Evolutionary conservation across 2,113 vertebrate species (phyloP), one percentile per base, ranked within the genome.

Genomic region (Paracanthobrama guichenoti): DNA sequence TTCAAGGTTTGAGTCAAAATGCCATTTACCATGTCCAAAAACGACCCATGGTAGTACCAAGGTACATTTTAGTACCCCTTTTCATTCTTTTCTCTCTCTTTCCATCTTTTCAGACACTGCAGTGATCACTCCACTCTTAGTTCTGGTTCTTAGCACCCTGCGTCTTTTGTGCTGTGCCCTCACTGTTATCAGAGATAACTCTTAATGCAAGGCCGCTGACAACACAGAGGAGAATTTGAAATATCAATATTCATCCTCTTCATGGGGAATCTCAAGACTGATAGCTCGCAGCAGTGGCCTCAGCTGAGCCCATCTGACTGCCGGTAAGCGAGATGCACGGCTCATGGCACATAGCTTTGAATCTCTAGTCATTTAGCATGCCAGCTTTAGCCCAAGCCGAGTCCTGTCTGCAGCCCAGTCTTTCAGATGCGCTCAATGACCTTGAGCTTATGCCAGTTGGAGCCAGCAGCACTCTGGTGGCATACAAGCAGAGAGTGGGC

Each of bases 171-270:
- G 48, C 31, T 39, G 48, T 71, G 13, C 46, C 31, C 44, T 66
- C 42, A n/a, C 81, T 46, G 50, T 83, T 83, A 48, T 77, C 62
- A 48, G 60, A 86, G 80, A 82, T 86, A 82, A 86, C 73, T 83
- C 62, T 62, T 53, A 67, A 76, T 71, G 74, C 74, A 77, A 86
- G 80, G 80, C 85, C 28, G 26, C 62, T 24, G 85, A 78, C 64
- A 82, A 62, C 80, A 75, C 69, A n/a, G 67, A 71, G n/a, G 69
- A 81, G 84, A 79, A 80, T 59, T 80, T 73, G 84, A 81, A 69
- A 86, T 79, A 86, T 86, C 72, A 79, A 86, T 69, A 86, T 57
- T 62, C 73, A 59, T 71, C 64, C 80, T 83, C 85, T 78, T 86
- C 81, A 75, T 78, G 67, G 60, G 50, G 79, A 81, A 77, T 87